Percentiles rank a stretch among this genome's conserved stretches.
Evolutionary conservation across 2,113 vertebrate species (phyloP).

Genomic region (Scomber colias): DNA sequence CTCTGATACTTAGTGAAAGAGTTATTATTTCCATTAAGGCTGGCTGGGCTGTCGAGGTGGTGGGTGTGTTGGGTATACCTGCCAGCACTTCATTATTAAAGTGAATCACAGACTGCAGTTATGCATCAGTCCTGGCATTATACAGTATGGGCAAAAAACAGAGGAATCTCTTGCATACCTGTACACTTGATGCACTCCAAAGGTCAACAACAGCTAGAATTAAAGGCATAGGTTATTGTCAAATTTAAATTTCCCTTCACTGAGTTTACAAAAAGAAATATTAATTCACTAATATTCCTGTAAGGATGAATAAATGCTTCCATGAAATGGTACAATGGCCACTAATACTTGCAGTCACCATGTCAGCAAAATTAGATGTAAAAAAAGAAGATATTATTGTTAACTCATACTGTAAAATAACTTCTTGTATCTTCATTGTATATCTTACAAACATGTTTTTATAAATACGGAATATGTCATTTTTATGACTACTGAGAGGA

Average conservation of each 20-base stretch:
- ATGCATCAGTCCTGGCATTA: constrained; percentile 47
- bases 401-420: not conserved
- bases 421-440: not conserved
- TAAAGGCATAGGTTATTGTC: constrained; percentile 23
- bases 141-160: constrained; percentile 38
- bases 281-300: constrained; percentile 39
- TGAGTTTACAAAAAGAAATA: constrained; percentile 39
- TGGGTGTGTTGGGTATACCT: constrained; percentile 67
- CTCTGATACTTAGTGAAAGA: constrained; percentile 79
- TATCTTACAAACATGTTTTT: not conserved
- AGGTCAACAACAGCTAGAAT: constrained; percentile 50
- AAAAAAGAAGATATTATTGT: not conserved
- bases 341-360: constrained; percentile 19
- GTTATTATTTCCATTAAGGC: constrained; percentile 82
- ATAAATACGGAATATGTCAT: not conserved
- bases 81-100: constrained; percentile 79
- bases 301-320: constrained; percentile 33
- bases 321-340: constrained; percentile 5
- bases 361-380: constrained; percentile 11
- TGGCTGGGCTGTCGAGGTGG: constrained; percentile 61
- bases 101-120: constrained; percentile 68
- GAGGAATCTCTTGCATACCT: constrained; percentile 31
- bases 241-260: constrained; percentile 44
- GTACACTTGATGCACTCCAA: constrained; percentile 27
- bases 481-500: not conserved